A percentile compares a stretch with the other conserved stretches of the same genome.
These are phyloP conservation scores for Papilio protenor DNA, from an alignment of 2,888 invertebrate species.

Conservation along the genomic window DNA sequence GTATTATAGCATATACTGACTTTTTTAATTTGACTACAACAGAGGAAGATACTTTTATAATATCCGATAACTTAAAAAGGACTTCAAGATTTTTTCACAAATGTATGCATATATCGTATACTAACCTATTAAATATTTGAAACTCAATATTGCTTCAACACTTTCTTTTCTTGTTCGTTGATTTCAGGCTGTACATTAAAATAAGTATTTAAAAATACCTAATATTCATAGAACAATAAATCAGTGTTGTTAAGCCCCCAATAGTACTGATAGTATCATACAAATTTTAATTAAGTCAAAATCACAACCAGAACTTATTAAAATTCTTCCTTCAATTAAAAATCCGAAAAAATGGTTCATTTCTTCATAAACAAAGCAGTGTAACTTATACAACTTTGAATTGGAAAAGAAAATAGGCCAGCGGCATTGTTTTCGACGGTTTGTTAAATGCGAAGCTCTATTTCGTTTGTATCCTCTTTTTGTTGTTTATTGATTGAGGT, in stretches of 20 bases:
- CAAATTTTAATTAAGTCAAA: no score
- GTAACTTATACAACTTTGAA: conserved; percentile 17
- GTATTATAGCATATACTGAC: not conserved
- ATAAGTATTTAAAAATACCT: not conserved
- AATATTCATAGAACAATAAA: not conserved
- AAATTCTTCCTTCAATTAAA: no score
- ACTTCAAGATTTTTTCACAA: no score
- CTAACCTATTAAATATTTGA: not conserved
- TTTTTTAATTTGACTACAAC: not conserved
- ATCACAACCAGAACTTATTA: no score
- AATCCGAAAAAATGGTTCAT: not conserved
- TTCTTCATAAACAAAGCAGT: conserved; percentile 1
- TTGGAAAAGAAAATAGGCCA: conserved; percentile 31
- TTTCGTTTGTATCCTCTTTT: conserved; percentile 38
- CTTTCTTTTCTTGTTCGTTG: not conserved
- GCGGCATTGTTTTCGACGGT: conserved; percentile 27
- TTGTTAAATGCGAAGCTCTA: conserved; percentile 21
- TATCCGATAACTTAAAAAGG: no score
- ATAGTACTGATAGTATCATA: not conserved
- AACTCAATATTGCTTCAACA: not conserved
- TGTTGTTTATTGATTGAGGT: conserved; percentile 45
- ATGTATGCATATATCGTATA: no score
- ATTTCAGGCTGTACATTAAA: not conserved
- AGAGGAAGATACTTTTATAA: no score
- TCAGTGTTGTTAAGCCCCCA: not conserved